phyloP scores from a whole-genome alignment of 2,113 vertebrate genomes.

The Bubo bubo region DNA sequence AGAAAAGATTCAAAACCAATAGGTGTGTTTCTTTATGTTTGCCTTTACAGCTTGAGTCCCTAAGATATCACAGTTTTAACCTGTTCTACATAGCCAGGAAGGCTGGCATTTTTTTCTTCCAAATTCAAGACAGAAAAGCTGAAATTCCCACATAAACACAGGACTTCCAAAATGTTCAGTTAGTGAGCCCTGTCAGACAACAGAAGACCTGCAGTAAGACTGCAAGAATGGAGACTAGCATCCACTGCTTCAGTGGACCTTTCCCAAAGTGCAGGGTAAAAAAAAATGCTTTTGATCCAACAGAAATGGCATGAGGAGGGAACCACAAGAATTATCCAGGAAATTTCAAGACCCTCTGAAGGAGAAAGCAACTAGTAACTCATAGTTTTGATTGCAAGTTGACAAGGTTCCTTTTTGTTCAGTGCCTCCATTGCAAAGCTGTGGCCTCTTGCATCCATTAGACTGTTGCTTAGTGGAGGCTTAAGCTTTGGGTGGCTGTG shows the following conservation, averaged over 20 bases:
- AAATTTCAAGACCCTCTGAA: not conserved
- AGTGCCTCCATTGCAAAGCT: not conserved
- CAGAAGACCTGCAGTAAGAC: not conserved
- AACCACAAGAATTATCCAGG: not conserved
- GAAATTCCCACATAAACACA: not conserved
- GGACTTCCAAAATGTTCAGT: not conserved
- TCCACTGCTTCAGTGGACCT: not conserved
- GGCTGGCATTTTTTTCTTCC: not conserved
- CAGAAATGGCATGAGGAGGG: not conserved
- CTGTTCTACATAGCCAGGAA: not conserved
- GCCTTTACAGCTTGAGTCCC: not conserved
- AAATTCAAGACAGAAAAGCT: not conserved
- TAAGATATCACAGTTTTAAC: not conserved
- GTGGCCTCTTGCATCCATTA: not conserved
- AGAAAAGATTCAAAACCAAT: not conserved
- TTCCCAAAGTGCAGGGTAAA: not conserved
- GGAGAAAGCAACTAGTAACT: not conserved
- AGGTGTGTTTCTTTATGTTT: not conserved
- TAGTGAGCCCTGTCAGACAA: not conserved
- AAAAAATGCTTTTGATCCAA: not conserved
- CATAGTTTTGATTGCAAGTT: not conserved
- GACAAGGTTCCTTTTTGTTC: not conserved
- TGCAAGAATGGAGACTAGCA: not conserved
- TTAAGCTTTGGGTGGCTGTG: not conserved
- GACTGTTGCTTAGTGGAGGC: not conserved